These are phyloP conservation scores for Bos taurus DNA, from an alignment of 2,113 vertebrate species.

Conservation along the genomic window DNA sequence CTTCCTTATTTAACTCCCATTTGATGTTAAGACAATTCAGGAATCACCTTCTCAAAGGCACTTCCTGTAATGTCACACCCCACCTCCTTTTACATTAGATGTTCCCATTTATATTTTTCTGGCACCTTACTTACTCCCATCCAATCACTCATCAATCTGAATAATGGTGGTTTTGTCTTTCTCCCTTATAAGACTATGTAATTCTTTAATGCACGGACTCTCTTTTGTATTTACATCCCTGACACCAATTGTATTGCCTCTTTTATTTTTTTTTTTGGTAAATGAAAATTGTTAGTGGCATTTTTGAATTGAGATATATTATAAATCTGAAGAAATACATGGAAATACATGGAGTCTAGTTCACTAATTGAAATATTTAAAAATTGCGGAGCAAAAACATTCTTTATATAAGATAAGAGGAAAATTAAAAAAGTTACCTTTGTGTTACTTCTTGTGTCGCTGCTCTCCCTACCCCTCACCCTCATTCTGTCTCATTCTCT, in stretches of 20 bases:
- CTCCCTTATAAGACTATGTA: not conserved
- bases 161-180: not conserved
- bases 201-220: not conserved
- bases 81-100: not conserved
- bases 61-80: not conserved
- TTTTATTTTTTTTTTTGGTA: not conserved
- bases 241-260: not conserved
- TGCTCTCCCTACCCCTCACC: not conserved
- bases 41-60: not conserved
- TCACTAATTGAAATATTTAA: not conserved
- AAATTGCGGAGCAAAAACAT: not conserved
- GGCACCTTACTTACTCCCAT: accelerated
- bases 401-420: not conserved
- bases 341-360: not conserved
- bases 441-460: not conserved
- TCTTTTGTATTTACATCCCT: not conserved
- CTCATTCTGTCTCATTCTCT: accelerated
- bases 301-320: not conserved
- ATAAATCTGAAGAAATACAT: not conserved
- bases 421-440: not conserved
- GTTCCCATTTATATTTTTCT: not conserved
- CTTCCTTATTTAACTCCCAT: not conserved
- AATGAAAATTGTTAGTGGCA: not conserved
- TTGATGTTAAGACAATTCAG: not conserved
- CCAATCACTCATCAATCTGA: not conserved